Base-by-base conservation (phyloP, 2,888 invertebrate genomes). In the Himalopsyche japonica region DNA sequence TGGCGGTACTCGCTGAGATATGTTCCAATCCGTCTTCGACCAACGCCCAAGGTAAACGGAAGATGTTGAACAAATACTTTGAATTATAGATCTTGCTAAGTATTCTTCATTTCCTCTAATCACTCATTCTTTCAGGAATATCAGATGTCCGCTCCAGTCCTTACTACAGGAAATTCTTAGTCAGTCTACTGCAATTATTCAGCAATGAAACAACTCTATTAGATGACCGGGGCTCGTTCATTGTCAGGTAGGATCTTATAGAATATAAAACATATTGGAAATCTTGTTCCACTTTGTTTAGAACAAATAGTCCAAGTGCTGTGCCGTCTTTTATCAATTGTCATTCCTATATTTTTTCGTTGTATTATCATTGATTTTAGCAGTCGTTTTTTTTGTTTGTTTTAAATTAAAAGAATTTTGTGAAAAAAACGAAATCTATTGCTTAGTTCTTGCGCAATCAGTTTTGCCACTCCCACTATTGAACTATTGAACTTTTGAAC, bases 141-240 rank as follows among this genome's bases (percentile, higher is more conserved):
- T 91, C 90, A n/a, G 90, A 90, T 6, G 87, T 92, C 76, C 91
- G 92, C 83, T 90, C 91, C 5, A 92, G 91, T 87, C 92, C 91
- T 0, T 92, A 97, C 89, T 98, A 99, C 90, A 95, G 96, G 84
- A 97, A 97, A 90, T 98, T 99, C 90, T 94, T 99, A 87, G 93
- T 96, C 77, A 97, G 96, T 88, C 92, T 99, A 84, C 91, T 99
- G 85, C 93, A 96, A 87, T 92, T 98, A 83, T 97, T 99, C 90
- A 95, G 96, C 82, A 95, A 95, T 15, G 98, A 99, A 88, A 95
- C 95, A 86, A 94, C 94, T 84, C 93, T 99, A 84, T 90, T 99
- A 84, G 97, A 98, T 89, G 98, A 98, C 88, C 93, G 98, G 88
- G 99, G 99, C 0, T 95, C 98, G 47, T 98, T 99, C 89, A 99